phyloP scores from a whole-genome alignment of 2,888 invertebrate species.

The Synanthedon vespiformis region DNA sequence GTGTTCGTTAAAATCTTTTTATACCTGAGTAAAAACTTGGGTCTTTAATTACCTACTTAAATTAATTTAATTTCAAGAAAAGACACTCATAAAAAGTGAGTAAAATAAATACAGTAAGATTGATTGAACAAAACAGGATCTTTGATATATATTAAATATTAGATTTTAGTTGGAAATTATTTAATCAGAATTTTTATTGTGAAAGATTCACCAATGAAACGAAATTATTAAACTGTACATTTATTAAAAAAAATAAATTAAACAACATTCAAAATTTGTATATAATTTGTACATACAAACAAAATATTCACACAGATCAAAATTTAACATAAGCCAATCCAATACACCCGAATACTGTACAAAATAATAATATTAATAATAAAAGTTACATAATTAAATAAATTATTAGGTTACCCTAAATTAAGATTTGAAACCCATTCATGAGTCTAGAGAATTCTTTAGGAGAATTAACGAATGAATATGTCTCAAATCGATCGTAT shows the following conservation, averaged over 20 bases:
- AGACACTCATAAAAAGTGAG: no score
- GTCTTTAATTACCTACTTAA: no score
- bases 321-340: background rate
- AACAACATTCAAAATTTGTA: background rate
- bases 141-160: no score
- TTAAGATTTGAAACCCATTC: constrained; percentile 15
- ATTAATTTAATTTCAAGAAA: no score
- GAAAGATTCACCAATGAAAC: background rate
- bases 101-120: no score
- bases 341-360: background rate
- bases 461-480: constrained; percentile 10
- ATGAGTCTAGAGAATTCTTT: constrained; percentile 12
- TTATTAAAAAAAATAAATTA: background rate
- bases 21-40: no score
- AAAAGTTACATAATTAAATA: background rate
- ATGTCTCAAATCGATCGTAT: constrained; percentile 14
- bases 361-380: background rate
- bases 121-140: no score
- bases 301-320: background rate
- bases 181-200: no score
- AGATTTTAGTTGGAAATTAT: no score
- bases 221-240: background rate
- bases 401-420: background rate
- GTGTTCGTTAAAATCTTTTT: no score
- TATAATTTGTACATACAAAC: background rate